Conservation (phyloP, 1,140 invertebrate genomes). For the Araneus ventricosus region DNA sequence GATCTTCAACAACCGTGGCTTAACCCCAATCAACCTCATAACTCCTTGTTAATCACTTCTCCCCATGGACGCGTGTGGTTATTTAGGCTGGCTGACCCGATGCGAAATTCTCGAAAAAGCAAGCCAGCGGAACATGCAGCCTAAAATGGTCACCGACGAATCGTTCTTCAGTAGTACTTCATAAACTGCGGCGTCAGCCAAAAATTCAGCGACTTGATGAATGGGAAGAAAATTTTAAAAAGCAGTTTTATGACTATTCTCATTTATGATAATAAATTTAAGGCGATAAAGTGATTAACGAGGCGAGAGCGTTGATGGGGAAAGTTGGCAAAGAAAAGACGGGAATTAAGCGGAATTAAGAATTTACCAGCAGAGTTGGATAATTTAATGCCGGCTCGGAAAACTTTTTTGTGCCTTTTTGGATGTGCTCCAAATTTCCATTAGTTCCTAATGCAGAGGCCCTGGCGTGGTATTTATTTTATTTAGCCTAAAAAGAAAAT, state of each 20-base stretch:
- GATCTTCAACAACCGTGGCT: neutral
- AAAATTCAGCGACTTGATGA: constrained; percentile 6
- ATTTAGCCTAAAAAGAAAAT: neutral
- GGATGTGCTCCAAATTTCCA: neutral
- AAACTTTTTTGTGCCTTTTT: neutral
- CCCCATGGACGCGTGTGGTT: neutral
- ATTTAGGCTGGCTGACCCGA: neutral
- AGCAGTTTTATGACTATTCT: neutral
- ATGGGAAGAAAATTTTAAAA: neutral
- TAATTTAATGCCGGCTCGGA: neutral
- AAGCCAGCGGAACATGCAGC: neutral
- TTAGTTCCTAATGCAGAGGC: neutral
- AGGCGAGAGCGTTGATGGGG: neutral
- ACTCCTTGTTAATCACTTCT: neutral
- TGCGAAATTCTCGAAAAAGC: neutral
- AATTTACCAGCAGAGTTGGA: neutral
- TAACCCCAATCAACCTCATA: constrained; percentile 40
- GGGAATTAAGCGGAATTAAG: neutral
- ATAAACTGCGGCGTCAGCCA: neutral
- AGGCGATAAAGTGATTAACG: constrained; percentile 28
- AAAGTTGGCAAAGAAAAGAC: neutral
- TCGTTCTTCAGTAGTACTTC: neutral
- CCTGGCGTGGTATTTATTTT: neutral
- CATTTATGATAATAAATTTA: constrained; percentile 4
- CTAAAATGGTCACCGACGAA: neutral